Evolutionary conservation across 2,797 vertebrate genomes (phyloP), one percentile per base, ranked within the genome.

Genomic region (Amblyraja radiata): DNA sequence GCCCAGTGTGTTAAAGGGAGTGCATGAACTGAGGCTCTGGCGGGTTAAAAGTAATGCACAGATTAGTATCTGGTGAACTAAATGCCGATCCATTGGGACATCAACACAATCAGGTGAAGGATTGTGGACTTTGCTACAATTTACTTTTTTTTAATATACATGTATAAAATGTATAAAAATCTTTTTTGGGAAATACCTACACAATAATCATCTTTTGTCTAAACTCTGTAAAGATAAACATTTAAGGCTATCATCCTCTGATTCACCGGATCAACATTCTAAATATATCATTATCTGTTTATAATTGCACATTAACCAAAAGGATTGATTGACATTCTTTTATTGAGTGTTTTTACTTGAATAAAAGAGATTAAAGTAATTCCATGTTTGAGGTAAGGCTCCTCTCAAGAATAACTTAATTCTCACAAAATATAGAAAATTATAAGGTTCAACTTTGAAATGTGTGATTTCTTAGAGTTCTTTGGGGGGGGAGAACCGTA

Each of bases 281-380:
- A 88, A 88, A 88, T 11, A 61, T 86, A 86, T 63, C 63, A 7
- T 83, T 83, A 28, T 58, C 81, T 63, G 83, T 63, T 54, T 86
- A 86, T 32, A 63, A 32, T 63, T 86, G 14, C 83, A 86, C 0
- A 13, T 63, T 5, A 86, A 84, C 25, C 23, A 84, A 84, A 86
- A 86, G n/a, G 58, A 63, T 86, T 58, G 0, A 16, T 63, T 14
- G 58, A 18, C 83, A 86, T 16, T 5, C 80, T 83, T 25, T 25
- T 61, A 13, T 84, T 6, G 61, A 86, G 21, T 7, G 63, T 23
- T 84, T 63, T 84, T 25, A 86, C 32, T 86, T 63, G 4, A 6
- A 32, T 65, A 28, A 88, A 32, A 61, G 14, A 61, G 10, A n/a
- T 61, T 11, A 9, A 54, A 84, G 46, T 58, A 21, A 84, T 61